These are phyloP conservation scores for Colletes collaris DNA, from an alignment of 2,888 invertebrate species.

Conservation along the genomic window DNA sequence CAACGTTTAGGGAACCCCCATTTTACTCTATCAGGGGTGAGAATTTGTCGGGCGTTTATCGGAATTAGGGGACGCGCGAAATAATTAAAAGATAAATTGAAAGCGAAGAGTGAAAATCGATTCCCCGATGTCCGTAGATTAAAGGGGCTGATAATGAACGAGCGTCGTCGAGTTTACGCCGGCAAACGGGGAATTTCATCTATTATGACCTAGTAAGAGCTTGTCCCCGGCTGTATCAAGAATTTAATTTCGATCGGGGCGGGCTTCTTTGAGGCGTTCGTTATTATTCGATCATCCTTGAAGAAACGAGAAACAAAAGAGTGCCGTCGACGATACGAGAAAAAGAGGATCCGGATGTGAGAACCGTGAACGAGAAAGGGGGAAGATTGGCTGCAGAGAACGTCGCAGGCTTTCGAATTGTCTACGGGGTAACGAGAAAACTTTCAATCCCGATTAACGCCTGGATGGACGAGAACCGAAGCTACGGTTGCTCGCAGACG, in stretches of 20 bases:
- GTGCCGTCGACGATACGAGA: too few species aligned
- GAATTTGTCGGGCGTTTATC: too few species aligned
- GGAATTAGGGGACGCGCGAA: too few species aligned
- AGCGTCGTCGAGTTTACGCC: constrained; percentile 35
- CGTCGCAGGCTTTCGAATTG: constrained; percentile 10
- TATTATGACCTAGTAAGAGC: not conserved
- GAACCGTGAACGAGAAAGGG: too few species aligned
- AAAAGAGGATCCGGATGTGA: not conserved
- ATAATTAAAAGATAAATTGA: too few species aligned
- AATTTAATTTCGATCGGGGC: constrained; percentile 10
- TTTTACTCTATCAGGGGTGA: too few species aligned
- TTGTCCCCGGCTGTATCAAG: constrained; percentile 13
- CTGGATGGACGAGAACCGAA: not conserved
- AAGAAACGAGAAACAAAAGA: too few species aligned
- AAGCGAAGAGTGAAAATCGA: too few species aligned
- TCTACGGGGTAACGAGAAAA: constrained; percentile 58
- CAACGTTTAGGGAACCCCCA: too few species aligned
- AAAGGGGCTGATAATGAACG: constrained; percentile 46
- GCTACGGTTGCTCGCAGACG: constrained; percentile 15
- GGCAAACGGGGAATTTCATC: constrained; percentile 41
- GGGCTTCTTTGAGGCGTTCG: not conserved
- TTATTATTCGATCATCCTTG: not conserved
- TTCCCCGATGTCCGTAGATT: not conserved
- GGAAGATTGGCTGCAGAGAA: not conserved
- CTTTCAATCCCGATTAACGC: constrained; percentile 62